These are phyloP conservation scores for Melanotaenia parkinsoni DNA, from an alignment of 2,797 vertebrate species.

Conservation along the genomic window DNA sequence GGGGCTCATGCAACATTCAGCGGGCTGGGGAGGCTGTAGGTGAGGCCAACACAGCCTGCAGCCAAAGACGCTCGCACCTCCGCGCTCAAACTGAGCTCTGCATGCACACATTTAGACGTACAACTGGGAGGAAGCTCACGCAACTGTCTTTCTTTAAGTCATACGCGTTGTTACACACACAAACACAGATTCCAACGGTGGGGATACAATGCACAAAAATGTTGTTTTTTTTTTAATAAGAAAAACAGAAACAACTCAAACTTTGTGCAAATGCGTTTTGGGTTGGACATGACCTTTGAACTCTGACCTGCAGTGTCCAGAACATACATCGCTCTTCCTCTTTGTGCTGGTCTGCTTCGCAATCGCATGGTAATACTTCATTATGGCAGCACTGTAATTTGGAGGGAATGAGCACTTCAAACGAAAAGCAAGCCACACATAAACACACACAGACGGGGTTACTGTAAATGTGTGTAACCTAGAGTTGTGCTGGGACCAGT, in stretches of 20 bases:
- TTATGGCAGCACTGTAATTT: slow-evolving; percentile 85
- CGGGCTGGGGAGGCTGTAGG: slow-evolving; percentile 78
- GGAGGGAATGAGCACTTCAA: slow-evolving; percentile 81
- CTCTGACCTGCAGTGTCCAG: slow-evolving; percentile 65
- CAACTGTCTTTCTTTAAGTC: slow-evolving; percentile 36
- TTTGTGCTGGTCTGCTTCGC: slow-evolving; percentile 69
- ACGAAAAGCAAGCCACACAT: slow-evolving; percentile 76
- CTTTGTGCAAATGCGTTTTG: neutral
- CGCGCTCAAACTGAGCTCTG: slow-evolving; percentile 36
- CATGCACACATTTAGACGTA: slow-evolving; percentile 55
- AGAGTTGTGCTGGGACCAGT: slow-evolving; percentile 76
- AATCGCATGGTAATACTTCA: slow-evolving; percentile 84
- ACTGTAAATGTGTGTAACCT: slow-evolving; percentile 76
- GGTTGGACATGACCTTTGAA: slow-evolving; percentile 44
- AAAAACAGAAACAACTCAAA: neutral
- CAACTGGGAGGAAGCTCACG: slow-evolving; percentile 57
- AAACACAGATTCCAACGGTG: slow-evolving; percentile 42
- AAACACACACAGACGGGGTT: slow-evolving; percentile 75
- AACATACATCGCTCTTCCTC: slow-evolving; percentile 30
- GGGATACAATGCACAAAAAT: slow-evolving; percentile 31
- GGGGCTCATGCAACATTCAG: slow-evolving; percentile 84
- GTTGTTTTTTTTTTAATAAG: slow-evolving; percentile 28
- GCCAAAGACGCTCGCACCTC: slow-evolving; percentile 64
- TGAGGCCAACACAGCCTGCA: slow-evolving; percentile 72
- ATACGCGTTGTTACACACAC: slow-evolving; percentile 50